Conservation (phyloP, 2,113 vertebrate species). For the Sander lucioperca region DNA sequence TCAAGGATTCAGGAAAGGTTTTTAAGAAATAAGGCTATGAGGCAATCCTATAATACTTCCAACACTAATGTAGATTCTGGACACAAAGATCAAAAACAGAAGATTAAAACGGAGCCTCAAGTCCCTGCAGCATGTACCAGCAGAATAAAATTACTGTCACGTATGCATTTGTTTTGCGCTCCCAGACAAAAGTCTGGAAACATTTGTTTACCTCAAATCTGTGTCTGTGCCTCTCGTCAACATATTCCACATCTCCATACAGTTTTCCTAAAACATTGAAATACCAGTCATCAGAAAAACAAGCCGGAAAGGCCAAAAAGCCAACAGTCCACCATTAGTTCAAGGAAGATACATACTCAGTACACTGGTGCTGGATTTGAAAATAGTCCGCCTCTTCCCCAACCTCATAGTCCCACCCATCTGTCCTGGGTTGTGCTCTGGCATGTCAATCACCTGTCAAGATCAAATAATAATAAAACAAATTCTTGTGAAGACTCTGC, state of each 20-base stretch:
- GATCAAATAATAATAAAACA: conserved; percentile 40
- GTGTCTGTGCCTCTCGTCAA: conserved; percentile 96
- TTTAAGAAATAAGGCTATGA: not conserved
- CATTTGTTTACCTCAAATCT: conserved; percentile 90
- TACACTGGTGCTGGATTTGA: conserved; percentile 90
- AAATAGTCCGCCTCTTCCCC: conserved; percentile 94
- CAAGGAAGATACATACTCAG: conserved; percentile 86
- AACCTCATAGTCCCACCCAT: conserved; percentile 98
- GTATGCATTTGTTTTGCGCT: not conserved
- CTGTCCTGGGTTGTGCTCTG: conserved; percentile 96
- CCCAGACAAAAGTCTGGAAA: not conserved
- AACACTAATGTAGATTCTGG: not conserved
- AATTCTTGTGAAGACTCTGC: not conserved
- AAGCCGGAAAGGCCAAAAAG: not conserved
- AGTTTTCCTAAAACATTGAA: conserved; percentile 87
- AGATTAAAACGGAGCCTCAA: not conserved
- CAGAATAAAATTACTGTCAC: not conserved
- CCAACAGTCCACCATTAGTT: not conserved
- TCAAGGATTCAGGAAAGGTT: not conserved
- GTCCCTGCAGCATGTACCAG: not conserved
- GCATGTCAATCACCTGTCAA: conserved; percentile 97
- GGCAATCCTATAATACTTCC: not conserved
- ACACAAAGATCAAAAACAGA: not conserved
- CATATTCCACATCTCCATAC: conserved; percentile 89
- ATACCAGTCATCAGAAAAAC: not conserved